Conservation (phyloP, 2,797 vertebrate genomes). For the Menidia menidia region DNA sequence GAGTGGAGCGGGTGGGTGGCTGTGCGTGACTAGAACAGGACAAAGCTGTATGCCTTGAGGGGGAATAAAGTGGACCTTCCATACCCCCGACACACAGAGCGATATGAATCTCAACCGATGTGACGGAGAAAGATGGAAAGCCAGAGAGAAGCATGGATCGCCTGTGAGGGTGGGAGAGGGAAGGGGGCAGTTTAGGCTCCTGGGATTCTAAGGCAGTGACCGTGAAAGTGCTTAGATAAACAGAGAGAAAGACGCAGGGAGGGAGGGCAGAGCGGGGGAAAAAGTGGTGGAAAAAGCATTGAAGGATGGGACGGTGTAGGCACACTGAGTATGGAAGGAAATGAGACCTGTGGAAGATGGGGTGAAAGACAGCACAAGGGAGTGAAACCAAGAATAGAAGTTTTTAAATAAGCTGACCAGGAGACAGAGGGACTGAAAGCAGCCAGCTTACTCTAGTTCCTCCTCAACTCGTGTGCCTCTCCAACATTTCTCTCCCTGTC, state of each 20-base stretch:
- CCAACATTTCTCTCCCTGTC: slow-evolving; percentile 31
- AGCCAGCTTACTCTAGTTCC: slow-evolving; percentile 46
- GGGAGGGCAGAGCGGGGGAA: slow-evolving; percentile 33
- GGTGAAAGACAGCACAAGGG: slow-evolving; percentile 50
- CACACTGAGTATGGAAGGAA: slow-evolving; percentile 61
- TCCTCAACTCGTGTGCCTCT: slow-evolving; percentile 29
- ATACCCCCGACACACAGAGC: slow-evolving; percentile 55
- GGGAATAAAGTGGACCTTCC: slow-evolving; percentile 61
- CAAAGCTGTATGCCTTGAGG: slow-evolving; percentile 74
- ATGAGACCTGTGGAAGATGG: slow-evolving; percentile 57
- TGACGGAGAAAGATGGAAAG: slow-evolving; percentile 82
- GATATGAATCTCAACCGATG: slow-evolving; percentile 81
- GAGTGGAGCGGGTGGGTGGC: slow-evolving; percentile 34
- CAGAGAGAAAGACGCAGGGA: slow-evolving; percentile 66
- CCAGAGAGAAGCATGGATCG: slow-evolving; percentile 61
- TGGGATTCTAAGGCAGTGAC: slow-evolving; percentile 87
- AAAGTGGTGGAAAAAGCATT: slow-evolving; percentile 45
- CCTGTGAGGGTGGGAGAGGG: slow-evolving; percentile 54
- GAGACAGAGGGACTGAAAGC: slow-evolving; percentile 45
- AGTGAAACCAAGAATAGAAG: slow-evolving; percentile 53
- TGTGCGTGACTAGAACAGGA: slow-evolving; percentile 81
- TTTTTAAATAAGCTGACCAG: slow-evolving; percentile 60
- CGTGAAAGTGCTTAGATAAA: slow-evolving; percentile 90
- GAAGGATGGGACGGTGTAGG: slow-evolving; percentile 55
- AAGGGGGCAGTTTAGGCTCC: slow-evolving; percentile 80